phyloP scores from a whole-genome alignment of 2,797 vertebrate species.

The Chrosomus eos region DNA sequence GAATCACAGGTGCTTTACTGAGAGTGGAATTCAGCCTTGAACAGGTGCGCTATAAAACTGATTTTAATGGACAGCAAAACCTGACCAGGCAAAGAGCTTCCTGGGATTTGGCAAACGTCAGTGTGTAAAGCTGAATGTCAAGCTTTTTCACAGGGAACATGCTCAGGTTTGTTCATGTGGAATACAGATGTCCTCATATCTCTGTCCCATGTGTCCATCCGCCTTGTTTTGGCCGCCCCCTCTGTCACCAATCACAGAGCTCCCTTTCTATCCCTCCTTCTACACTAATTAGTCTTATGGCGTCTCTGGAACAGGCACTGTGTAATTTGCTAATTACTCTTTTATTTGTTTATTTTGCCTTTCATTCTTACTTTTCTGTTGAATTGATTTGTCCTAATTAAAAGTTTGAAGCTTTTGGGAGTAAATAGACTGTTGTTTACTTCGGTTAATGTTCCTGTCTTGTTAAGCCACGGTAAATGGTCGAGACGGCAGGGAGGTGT shows the following conservation, averaged over 20 bases:
- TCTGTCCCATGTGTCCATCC: slow-evolving; percentile 18
- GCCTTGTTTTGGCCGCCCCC: neutral
- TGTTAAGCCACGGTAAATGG: slow-evolving; percentile 49
- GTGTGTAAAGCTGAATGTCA: slow-evolving; percentile 31
- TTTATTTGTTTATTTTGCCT: slow-evolving; percentile 65
- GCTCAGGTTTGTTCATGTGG: slow-evolving; percentile 37
- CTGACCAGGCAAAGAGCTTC: slow-evolving; percentile 40
- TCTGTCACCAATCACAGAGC: slow-evolving; percentile 1
- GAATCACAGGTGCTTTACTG: slow-evolving; percentile 19
- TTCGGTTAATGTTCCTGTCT: slow-evolving; percentile 56
- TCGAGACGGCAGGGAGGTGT: slow-evolving; percentile 4
- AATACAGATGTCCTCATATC: slow-evolving; percentile 37
- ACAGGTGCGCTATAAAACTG: slow-evolving; percentile 26
- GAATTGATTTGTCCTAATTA: slow-evolving; percentile 68
- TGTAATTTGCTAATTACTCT: slow-evolving; percentile 65
- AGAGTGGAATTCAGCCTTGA: neutral
- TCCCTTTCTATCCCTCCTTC: slow-evolving; percentile 23
- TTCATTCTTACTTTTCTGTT: slow-evolving; percentile 52
- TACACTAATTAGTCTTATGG: slow-evolving; percentile 69
- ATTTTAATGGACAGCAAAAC: slow-evolving; percentile 39
- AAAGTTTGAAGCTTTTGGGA: slow-evolving; percentile 44
- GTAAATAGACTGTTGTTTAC: slow-evolving; percentile 48
- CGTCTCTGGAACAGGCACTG: slow-evolving; percentile 64
- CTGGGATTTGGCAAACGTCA: slow-evolving; percentile 32
- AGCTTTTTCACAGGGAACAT: slow-evolving; percentile 29